These are phyloP conservation scores for Cephus pulcher DNA, from an alignment of 2,888 invertebrate genomes.

Conservation along the genomic window DNA sequence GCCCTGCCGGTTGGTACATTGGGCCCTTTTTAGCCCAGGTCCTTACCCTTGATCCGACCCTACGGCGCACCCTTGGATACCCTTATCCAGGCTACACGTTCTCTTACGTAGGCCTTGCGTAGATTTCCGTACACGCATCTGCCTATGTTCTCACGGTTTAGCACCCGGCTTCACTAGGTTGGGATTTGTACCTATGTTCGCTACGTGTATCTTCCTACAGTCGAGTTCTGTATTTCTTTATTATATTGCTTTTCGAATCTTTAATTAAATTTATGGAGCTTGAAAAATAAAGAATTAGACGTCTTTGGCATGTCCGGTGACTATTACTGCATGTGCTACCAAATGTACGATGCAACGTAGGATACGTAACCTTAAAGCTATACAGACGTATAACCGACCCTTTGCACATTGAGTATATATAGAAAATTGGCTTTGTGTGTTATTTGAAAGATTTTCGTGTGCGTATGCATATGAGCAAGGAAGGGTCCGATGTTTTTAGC, in stretches of 20 bases:
- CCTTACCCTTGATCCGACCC: conserved; percentile 5
- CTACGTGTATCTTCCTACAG: neutral
- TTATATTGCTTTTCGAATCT: neutral
- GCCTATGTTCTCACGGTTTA: conserved; percentile 46
- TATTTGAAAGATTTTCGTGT: neutral
- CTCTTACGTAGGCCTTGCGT: conserved; percentile 27
- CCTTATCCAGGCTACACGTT: conserved; percentile 2
- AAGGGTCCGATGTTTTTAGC: neutral
- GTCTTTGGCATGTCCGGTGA: neutral
- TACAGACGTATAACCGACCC: neutral
- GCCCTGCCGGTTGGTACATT: neutral
- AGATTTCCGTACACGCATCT: conserved; percentile 46
- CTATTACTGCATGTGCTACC: neutral
- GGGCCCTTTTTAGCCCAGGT: neutral
- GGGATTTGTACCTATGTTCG: neutral
- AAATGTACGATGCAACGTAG: neutral
- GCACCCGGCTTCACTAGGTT: conserved; percentile 8
- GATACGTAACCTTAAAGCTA: neutral
- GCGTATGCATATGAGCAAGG: neutral
- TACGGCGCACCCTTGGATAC: neutral
- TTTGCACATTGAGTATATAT: neutral
- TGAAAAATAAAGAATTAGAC: neutral
- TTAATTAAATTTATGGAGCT: neutral
- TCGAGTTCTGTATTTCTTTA: neutral
- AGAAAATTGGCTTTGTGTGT: neutral